A percentile compares a stretch with the other conserved stretches of the same genome.
phyloP scores from a whole-genome alignment of 1,140 invertebrate species.

The Uloborus diversus region DNA sequence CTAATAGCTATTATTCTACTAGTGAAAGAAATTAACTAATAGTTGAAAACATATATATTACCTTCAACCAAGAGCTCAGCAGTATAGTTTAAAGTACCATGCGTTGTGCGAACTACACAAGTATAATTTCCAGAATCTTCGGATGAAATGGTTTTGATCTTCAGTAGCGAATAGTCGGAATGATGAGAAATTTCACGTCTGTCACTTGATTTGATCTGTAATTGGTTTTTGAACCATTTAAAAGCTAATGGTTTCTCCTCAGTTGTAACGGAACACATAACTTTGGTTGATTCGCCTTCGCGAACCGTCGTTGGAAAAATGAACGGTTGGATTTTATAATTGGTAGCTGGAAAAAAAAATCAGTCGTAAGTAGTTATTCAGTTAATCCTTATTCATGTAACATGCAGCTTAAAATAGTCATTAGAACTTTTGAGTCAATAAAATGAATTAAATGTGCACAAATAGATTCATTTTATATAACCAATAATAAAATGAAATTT shows the following conservation, averaged over 20 bases:
- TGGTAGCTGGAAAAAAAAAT: conserved; percentile 1
- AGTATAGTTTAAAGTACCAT: conserved; percentile 90
- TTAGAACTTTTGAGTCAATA: too few species aligned
- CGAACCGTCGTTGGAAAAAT: conserved; percentile 13
- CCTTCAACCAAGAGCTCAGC: conserved; percentile 84
- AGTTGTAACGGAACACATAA: conserved; percentile 21
- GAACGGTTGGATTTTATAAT: conserved; percentile 28
- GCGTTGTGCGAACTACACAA: conserved; percentile 90
- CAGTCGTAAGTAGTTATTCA: neutral
- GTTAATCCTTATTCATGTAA: too few species aligned
- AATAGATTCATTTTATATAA: too few species aligned
- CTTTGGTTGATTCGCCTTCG: conserved; percentile 43
- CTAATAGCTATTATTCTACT: too few species aligned
- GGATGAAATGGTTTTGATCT: conserved; percentile 78
- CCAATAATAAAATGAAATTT: too few species aligned
- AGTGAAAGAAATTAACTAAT: too few species aligned
- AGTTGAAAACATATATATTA: too few species aligned
- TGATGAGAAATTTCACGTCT: conserved; percentile 11
- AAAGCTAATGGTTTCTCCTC: conserved; percentile 25
- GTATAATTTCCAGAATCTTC: conserved; percentile 83
- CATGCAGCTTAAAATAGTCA: too few species aligned
- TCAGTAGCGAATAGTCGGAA: conserved; percentile 70
- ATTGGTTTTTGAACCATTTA: conserved; percentile 42
- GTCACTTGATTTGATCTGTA: neutral
- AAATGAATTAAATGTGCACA: too few species aligned